Conservation (phyloP, 2,888 invertebrate species). For the Metellina segmentata region DNA sequence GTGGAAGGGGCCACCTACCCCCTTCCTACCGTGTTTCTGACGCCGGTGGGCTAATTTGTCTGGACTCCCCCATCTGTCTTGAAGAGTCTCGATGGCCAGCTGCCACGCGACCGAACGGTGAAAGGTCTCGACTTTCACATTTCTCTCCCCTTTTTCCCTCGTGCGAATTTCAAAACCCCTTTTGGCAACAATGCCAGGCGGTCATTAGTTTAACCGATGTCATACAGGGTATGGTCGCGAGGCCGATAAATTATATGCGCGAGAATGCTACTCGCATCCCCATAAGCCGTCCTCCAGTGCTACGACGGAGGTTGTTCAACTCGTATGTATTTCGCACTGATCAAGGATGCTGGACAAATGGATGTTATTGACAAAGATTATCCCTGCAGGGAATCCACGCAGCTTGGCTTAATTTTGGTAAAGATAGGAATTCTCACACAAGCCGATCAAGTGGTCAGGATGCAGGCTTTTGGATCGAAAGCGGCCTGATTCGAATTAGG, state of each 20-base stretch:
- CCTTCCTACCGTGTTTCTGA: slow-evolving; percentile 29
- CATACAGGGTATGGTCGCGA: slow-evolving; percentile 24
- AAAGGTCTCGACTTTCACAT: slow-evolving; percentile 39
- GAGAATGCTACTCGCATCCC: slow-evolving; percentile 24
- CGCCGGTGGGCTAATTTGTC: slow-evolving; percentile 64
- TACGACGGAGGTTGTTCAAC: slow-evolving; percentile 48
- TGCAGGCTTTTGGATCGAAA: too few relatives aligned
- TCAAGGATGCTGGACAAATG: not conserved
- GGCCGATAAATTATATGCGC: slow-evolving; percentile 66
- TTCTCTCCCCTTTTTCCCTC: not conserved
- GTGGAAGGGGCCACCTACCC: slow-evolving; percentile 21
- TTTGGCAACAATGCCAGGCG: slow-evolving; percentile 44
- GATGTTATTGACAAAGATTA: not conserved
- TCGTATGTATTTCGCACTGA: not conserved
- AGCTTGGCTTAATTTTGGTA: too few relatives aligned
- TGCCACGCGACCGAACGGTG: slow-evolving; percentile 66
- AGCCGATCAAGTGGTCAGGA: too few relatives aligned
- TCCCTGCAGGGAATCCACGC: not conserved
- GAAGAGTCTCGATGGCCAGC: slow-evolving; percentile 69
- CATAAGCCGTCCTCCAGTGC: not conserved
- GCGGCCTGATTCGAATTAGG: too few relatives aligned
- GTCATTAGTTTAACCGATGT: slow-evolving; percentile 65
- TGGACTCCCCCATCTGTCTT: slow-evolving; percentile 75
- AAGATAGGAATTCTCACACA: too few relatives aligned
- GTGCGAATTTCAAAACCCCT: slow-evolving; percentile 67